These are phyloP conservation scores for Asarcornis scutulata DNA, from an alignment of 2,113 vertebrate genomes.

Conservation along the genomic window DNA sequence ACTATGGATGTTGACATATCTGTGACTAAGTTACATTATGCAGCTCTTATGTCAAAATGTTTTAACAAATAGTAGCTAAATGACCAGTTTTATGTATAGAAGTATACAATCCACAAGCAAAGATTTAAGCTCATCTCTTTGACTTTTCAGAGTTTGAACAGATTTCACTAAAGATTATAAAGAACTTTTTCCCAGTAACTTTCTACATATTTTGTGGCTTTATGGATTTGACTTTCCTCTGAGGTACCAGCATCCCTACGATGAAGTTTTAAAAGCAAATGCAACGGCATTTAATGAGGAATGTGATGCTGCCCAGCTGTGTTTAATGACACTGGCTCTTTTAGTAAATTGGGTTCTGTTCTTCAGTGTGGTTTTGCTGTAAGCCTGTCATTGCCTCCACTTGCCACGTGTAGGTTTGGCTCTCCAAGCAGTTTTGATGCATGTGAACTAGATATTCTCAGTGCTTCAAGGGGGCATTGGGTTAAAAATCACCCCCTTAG, in stretches of 20 bases:
- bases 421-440: neutral
- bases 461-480: neutral
- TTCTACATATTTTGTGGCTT: neutral
- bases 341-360: neutral
- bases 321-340: neutral
- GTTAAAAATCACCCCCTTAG: slow-evolving; percentile 4
- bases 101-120: neutral
- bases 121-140: neutral
- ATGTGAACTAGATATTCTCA: neutral
- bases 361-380: neutral
- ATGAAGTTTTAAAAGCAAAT: neutral
- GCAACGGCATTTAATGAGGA: neutral
- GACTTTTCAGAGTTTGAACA: neutral
- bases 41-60: neutral
- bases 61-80: neutral
- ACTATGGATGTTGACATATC: neutral
- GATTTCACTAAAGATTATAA: neutral
- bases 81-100: neutral
- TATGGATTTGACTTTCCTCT: neutral
- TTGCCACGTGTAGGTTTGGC: neutral
- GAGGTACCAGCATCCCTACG: neutral
- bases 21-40: neutral
- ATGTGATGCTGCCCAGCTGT: neutral
- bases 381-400: neutral
- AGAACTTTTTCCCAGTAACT: neutral